Conservation (phyloP, 2,888 invertebrate genomes). For the Aleiodes leptofemur region DNA sequence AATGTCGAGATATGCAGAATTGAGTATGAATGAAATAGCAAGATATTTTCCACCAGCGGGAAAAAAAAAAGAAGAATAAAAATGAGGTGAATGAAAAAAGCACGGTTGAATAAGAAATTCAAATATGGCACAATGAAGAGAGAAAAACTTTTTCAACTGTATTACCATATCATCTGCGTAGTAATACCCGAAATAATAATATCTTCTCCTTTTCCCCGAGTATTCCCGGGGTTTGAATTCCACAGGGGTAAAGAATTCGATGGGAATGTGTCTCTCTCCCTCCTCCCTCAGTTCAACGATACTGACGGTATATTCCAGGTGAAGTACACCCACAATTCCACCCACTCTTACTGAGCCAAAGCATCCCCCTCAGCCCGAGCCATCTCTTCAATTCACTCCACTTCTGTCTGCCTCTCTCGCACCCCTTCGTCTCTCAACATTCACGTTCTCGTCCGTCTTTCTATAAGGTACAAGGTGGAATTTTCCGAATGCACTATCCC, state of each 20-base stretch:
- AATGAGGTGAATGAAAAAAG: too few relatives aligned
- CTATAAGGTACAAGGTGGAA: slow-evolving; percentile 50
- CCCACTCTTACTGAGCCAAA: slow-evolving; percentile 48
- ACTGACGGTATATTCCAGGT: slow-evolving; percentile 56
- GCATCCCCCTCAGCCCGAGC: slow-evolving; percentile 17
- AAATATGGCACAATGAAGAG: slow-evolving; percentile 30
- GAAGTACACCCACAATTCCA: slow-evolving; percentile 52
- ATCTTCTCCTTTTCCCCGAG: slow-evolving; percentile 54
- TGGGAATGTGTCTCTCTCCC: slow-evolving; percentile 62
- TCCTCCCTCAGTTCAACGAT: slow-evolving; percentile 39
- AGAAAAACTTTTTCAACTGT: slow-evolving; percentile 50
- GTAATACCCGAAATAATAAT: slow-evolving; percentile 61
- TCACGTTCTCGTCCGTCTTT: slow-evolving; percentile 48
- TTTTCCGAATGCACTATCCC: slow-evolving; percentile 55
- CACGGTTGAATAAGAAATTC: background rate
- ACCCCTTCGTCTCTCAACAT: slow-evolving; percentile 14
- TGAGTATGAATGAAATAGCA: slow-evolving; percentile 58
- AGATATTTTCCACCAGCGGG: slow-evolving; percentile 26
- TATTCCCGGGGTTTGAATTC: slow-evolving; percentile 52
- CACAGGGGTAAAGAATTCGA: slow-evolving; percentile 62
- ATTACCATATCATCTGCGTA: slow-evolving; percentile 55
- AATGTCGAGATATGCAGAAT: slow-evolving; percentile 54
- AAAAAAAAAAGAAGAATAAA: background rate
- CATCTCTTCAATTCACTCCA: slow-evolving; percentile 43
- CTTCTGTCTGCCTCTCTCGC: slow-evolving; percentile 29